Percentiles rank a stretch among this genome's conserved stretches.
These are phyloP conservation scores for Cotesia chilonis DNA, from an alignment of 1,140 invertebrate genomes.

Conservation along the genomic window DNA sequence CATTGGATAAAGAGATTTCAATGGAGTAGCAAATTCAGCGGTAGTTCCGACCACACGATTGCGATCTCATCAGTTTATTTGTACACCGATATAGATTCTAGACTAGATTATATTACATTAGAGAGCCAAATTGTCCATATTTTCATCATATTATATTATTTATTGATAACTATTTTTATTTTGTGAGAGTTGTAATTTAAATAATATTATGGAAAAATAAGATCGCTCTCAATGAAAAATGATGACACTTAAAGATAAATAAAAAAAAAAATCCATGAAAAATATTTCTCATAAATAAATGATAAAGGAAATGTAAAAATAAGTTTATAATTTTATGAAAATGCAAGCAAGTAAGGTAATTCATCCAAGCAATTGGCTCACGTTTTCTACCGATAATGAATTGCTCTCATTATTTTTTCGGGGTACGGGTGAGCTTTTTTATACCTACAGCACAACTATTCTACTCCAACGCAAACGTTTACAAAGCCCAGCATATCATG, in stretches of 20 bases:
- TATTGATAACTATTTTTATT: not conserved
- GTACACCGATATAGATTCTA: not conserved
- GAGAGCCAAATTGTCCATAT: not conserved
- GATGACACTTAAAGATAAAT: no score
- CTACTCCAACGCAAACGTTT: not conserved
- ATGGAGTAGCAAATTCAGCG: slow-evolving; percentile 3
- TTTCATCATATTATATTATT: not conserved
- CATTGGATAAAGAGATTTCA: slow-evolving; percentile 1
- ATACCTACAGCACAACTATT: not conserved
- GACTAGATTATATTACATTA: not conserved
- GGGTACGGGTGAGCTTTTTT: slow-evolving; percentile 5
- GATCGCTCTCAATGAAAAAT: no score
- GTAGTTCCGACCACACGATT: slow-evolving; percentile 4
- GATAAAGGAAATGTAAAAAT: not conserved
- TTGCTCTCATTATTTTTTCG: slow-evolving; percentile 25
- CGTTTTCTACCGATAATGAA: slow-evolving; percentile 22
- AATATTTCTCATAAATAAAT: not conserved
- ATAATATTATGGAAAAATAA: no score
- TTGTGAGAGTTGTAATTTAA: no score
- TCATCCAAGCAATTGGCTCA: slow-evolving; percentile 24
- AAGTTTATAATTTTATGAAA: slow-evolving; percentile 17
- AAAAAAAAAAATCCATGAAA: not conserved
- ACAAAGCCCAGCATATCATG: not conserved
- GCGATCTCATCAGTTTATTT: slow-evolving; percentile 11
- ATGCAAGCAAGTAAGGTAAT: slow-evolving; percentile 9